Evolutionary conservation across 92 coral and sea anemone species (phyloP), one percentile per base, ranked within the genome.

Genomic region (Epizoanthus rinbou): DNA sequence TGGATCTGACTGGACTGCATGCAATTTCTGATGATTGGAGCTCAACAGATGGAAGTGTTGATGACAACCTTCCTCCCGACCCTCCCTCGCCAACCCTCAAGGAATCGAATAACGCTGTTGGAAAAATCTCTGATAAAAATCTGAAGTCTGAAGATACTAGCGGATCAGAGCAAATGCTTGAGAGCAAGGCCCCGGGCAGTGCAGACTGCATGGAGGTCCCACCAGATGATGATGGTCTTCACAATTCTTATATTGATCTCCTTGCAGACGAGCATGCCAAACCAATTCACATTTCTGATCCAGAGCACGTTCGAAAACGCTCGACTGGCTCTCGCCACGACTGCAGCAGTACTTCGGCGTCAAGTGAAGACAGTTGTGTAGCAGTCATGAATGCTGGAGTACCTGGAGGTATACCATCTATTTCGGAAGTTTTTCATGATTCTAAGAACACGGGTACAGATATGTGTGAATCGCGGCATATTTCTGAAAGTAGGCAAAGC

Each of bases 201-300:
- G 41, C 4, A 68, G 76, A 52, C 57, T 37, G 21, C 67, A 4
- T 54, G 8, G 8, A 14, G 18, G 87, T 53, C 7, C 57, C 16
- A 3, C 17, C 13, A 15, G 45, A 59, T 31, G 67, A 52, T 11
- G 72, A 84, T 3, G 19, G 11, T n/a, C 45, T 22, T 3, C 37
- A 10, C 23, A 89, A 81, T 69, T 75, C 98, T 1, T 93, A 93
- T 72, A 87, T 93, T 24, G 98, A 93, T 56, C 74, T 93, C 35
- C 59, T 93, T 1, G 73, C 71, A 2, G 98, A 93, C 66, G 86
- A 79, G 7, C 81, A 73, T 3, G 91, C 91, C 10, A 86, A 85
- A 35, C 98, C 98, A 8, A 88, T 93, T 57, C 98, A 93, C 57
- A 93, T 93, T 18, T 84, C 98, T 3, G 94, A 90, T 76, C 86